Evolutionary conservation across 2,797 vertebrate species (phyloP).

Genomic region (Amazonetta brasiliensis): DNA sequence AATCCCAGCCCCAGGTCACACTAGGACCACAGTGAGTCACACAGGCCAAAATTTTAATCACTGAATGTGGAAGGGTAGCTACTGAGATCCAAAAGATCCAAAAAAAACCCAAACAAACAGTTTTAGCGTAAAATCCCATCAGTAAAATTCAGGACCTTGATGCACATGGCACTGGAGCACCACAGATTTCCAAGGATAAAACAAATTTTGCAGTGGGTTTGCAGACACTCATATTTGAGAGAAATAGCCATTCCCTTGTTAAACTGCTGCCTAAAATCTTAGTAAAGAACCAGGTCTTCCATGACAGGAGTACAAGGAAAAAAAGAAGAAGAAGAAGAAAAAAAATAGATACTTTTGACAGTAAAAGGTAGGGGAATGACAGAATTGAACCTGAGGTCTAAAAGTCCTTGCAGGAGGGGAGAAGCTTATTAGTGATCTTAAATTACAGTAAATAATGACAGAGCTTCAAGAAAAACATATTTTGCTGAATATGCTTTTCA

Average conservation of each 20-base stretch:
- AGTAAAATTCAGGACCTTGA: background rate
- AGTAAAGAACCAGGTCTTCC: background rate
- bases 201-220: background rate
- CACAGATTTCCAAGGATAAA: background rate
- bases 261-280: background rate
- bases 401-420: background rate
- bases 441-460: background rate
- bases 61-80: background rate
- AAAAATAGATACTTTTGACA: background rate
- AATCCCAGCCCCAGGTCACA: background rate
- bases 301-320: background rate
- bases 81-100: background rate
- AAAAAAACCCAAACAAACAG: too few relatives aligned
- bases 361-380: background rate
- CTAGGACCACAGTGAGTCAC: background rate
- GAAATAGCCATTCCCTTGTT: background rate
- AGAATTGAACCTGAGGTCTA: background rate
- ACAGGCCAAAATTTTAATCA: background rate
- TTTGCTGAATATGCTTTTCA: slow-evolving; percentile 26
- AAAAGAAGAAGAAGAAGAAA: too few relatives aligned
- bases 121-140: background rate
- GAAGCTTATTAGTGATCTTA: background rate
- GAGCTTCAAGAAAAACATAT: background rate
- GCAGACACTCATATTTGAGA: background rate
- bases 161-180: too few relatives aligned